Conservation (phyloP, 2,113 vertebrate genomes). For the Trachemys scripta region DNA sequence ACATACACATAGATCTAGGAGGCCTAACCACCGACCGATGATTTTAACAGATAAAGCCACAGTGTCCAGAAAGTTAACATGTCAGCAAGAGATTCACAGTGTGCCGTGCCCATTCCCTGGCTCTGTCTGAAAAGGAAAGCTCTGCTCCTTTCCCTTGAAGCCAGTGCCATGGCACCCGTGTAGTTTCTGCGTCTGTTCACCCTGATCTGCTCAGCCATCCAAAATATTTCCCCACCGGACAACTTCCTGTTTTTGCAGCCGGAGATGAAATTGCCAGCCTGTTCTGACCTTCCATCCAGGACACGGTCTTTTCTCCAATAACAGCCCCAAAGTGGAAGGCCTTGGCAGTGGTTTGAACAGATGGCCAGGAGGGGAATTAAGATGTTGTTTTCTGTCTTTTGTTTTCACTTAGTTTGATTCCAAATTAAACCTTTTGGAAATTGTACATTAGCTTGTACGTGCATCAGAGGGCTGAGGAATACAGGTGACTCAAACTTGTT, state of each 20-base stretch:
- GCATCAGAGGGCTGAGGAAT: background rate
- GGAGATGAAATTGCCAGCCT: background rate
- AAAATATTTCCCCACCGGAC: background rate
- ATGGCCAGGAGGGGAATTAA: background rate
- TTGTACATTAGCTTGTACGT: background rate
- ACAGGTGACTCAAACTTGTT: background rate
- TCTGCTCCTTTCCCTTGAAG: background rate
- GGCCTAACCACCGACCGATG: background rate
- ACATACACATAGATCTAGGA: background rate
- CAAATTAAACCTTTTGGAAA: background rate
- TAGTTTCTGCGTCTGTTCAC: background rate
- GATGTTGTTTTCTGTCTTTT: background rate
- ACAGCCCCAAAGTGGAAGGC: background rate
- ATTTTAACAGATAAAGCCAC: background rate
- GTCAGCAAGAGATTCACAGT: background rate
- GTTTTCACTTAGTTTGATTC: background rate
- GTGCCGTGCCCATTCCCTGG: background rate
- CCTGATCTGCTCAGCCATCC: background rate
- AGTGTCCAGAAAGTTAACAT: background rate
- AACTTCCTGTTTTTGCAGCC: background rate
- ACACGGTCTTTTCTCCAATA: background rate
- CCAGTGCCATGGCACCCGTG: background rate
- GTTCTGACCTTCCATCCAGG: background rate
- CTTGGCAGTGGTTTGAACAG: background rate
- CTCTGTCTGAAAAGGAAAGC: background rate